A percentile compares a stretch with the other conserved stretches of the same genome.
phyloP scores from a whole-genome alignment of 2,797 vertebrate species.

The Lepidocolaptes lacrymiger region DNA sequence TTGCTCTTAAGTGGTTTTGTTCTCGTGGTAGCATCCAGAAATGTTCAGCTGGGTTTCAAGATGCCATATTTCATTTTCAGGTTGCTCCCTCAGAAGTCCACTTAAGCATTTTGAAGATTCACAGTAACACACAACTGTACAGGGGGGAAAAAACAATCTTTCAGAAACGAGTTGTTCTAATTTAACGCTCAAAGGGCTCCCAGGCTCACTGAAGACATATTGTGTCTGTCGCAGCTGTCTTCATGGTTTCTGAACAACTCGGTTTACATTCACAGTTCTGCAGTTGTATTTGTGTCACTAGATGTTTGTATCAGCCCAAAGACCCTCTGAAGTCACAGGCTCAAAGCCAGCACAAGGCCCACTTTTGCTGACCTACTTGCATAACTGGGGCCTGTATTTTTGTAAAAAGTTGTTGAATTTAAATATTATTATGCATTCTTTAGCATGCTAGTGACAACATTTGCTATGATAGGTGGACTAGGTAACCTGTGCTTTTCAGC shows the following conservation, averaged over 20 bases:
- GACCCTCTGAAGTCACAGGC: not conserved
- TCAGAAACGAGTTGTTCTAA: not conserved
- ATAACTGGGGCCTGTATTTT: slow-evolving; percentile 11
- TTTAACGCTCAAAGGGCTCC: not conserved
- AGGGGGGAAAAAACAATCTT: not conserved
- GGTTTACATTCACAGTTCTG: not conserved
- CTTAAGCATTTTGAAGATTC: not conserved
- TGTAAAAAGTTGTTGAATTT: slow-evolving; percentile 9
- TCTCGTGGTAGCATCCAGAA: not conserved
- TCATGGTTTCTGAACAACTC: not conserved
- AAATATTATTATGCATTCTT: not conserved
- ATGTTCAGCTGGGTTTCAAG: not conserved
- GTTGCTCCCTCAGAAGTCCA: not conserved
- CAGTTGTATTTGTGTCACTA: not conserved
- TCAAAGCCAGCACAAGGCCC: not conserved
- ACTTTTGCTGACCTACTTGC: slow-evolving; percentile 45
- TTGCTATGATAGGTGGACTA: not conserved
- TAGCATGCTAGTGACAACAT: not conserved
- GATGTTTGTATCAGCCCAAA: not conserved
- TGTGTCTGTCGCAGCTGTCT: not conserved
- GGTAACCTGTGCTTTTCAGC: not conserved
- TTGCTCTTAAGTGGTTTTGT: not conserved
- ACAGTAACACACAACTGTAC: fast-evolving
- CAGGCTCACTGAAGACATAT: not conserved
- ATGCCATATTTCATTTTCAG: not conserved